Conservation (phyloP, 2,797 vertebrate genomes). For the Podarcis siculus region DNA sequence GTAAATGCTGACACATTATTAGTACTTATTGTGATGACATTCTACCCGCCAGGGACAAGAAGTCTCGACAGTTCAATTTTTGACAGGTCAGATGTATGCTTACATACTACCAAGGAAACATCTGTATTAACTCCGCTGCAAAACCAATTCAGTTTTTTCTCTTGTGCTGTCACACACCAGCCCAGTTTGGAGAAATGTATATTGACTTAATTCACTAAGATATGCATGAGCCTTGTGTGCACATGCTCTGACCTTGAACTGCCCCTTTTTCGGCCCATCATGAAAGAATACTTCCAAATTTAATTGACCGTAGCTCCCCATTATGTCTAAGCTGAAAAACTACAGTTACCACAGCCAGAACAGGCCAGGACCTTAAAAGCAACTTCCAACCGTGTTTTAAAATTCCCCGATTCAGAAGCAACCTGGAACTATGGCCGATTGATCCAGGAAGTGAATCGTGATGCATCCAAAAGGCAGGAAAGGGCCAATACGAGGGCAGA, state of each 20-base stretch:
- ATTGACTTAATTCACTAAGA: neutral
- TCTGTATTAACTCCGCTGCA: neutral
- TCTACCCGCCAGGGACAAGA: neutral
- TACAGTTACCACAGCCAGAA: neutral
- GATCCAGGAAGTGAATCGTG: neutral
- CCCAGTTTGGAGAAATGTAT: neutral
- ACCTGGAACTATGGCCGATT: neutral
- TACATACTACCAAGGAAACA: neutral
- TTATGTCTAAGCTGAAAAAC: neutral
- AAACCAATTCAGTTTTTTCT: neutral
- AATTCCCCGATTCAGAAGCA: neutral
- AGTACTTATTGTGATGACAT: neutral
- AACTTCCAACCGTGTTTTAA: neutral
- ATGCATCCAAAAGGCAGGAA: neutral
- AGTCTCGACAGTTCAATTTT: neutral
- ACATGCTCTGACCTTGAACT: neutral
- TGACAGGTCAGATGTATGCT: neutral
- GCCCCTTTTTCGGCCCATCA: neutral
- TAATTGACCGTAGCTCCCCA: neutral
- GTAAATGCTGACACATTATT: neutral
- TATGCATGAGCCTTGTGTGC: neutral
- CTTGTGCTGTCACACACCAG: neutral
- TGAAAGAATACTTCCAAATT: neutral
- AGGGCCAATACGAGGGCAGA: no score
- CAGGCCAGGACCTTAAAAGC: neutral